Conservation (phyloP, 2,113 vertebrate species). For the Chloropsis hardwickii region DNA sequence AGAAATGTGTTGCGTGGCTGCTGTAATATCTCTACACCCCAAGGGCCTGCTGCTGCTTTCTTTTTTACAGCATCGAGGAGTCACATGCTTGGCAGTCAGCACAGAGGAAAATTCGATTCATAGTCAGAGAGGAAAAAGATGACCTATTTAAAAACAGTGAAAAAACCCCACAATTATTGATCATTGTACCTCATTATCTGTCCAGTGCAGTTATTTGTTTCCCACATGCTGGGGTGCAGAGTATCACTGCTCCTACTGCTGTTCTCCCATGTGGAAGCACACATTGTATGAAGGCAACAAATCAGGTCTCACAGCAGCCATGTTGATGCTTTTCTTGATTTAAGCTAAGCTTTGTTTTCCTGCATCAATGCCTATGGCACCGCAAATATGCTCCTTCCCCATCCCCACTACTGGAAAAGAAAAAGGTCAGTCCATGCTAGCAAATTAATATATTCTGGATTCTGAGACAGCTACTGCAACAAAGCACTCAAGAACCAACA, state of each 20-base stretch:
- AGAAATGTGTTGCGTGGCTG: constrained; percentile 41
- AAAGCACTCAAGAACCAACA: not conserved
- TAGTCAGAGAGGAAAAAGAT: not conserved
- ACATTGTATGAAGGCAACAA: not conserved
- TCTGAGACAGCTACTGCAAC: not conserved
- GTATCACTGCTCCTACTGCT: not conserved
- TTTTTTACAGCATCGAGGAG: not conserved
- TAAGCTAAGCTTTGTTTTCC: not conserved
- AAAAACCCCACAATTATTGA: not conserved
- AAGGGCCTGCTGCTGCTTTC: constrained; percentile 40
- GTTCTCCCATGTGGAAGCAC: not conserved
- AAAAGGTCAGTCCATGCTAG: not conserved
- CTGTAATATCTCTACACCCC: constrained; percentile 29
- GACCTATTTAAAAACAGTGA: constrained; percentile 18
- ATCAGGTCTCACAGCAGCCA: not conserved
- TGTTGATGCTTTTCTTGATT: not conserved
- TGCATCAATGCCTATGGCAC: not conserved
- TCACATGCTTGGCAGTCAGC: constrained; percentile 32
- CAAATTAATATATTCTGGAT: not conserved
- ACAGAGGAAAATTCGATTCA: not conserved
- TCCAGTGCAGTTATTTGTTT: not conserved
- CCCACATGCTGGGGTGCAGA: not conserved
- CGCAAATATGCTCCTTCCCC: not conserved
- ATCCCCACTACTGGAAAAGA: not conserved
- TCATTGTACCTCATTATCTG: not conserved